Percentiles rank a stretch among this genome's conserved stretches.
Conservation (phyloP, 1,140 invertebrate species). For the Dinoponera quadriceps region DNA sequence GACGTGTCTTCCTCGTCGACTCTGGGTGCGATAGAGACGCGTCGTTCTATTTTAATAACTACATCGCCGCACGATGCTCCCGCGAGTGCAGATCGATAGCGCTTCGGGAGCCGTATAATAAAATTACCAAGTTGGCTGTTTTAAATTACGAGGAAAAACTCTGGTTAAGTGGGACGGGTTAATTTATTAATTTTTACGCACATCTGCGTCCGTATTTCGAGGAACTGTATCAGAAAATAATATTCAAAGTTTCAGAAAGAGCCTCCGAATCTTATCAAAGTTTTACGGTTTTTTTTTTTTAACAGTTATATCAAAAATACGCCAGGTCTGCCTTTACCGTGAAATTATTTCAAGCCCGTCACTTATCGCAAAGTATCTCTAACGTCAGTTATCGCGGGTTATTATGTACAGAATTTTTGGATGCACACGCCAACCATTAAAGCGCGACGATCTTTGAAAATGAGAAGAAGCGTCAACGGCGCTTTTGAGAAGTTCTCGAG, state of each 20-base stretch:
- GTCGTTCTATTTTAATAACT: conserved; percentile 18
- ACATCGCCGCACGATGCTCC: neutral
- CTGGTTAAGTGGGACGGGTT: neutral
- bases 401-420: conserved; percentile 29
- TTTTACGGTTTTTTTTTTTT: neutral
- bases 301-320: neutral
- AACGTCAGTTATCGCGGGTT: neutral
- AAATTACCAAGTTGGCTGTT: neutral
- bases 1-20: conserved; percentile 17
- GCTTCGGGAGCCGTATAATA: neutral
- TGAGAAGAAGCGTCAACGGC: conserved; percentile 57
- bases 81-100: neutral
- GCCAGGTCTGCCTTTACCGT: neutral
- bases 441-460: conserved; percentile 62
- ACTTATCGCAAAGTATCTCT: neutral
- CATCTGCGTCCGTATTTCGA: neutral
- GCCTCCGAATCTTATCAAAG: neutral
- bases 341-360: neutral
- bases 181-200: neutral
- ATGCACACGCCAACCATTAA: conserved; percentile 30
- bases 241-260: neutral
- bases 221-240: neutral
- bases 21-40: neutral
- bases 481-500: conserved; percentile 77
- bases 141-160: neutral